Base-by-base conservation (phyloP, 2,888 invertebrate species). In the Drosophila multiciliata region DNA sequence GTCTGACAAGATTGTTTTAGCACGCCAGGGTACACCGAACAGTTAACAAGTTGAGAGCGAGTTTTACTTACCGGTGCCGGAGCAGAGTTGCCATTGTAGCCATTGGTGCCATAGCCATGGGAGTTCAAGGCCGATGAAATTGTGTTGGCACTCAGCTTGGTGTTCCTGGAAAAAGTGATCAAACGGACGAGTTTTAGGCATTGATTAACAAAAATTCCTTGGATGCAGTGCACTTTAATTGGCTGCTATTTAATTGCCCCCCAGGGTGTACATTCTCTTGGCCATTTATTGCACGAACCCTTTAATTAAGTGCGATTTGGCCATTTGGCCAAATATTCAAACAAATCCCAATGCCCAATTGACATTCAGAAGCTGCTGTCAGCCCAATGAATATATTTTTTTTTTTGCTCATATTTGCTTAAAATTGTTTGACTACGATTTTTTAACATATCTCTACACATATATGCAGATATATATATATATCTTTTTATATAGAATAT, bases 51-150 rank as follows among this genome's bases (percentile, higher is more conserved):
- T 49, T 52, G 23, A 38, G 26, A 11, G 35, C 5, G 40, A 23
- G 29, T 66, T 72, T 58, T 49, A 89, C 92, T 92, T 89, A 92
- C 92, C 90, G 91, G 91, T 76, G 91, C 90, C 66, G 90, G 87
- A 50, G 90, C 81, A 53, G 91, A 82, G 80, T 72, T 89, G 15
- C 32, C 57, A 23, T 57, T 57, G 71, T 89, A 93, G 66, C 93
- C 91, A 66, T 94, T 92, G 88, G 89, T 90, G 73, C 75, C 74
- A 50, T 87, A 92, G 65, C 93, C 93, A 60, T 94, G 94, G 69
- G 92, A 93, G 73, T 94, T 94, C 80, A 97, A 94, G 66, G 96
- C 96, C 67, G 97, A 95, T 67, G 96, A 96, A 89, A 97, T 97
- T 58, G 96, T 95, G 90, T 95, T 95, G 76, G 95, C 95, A 76